Conservation (phyloP, 1,140 invertebrate species). For the Eubasilissa regina region DNA sequence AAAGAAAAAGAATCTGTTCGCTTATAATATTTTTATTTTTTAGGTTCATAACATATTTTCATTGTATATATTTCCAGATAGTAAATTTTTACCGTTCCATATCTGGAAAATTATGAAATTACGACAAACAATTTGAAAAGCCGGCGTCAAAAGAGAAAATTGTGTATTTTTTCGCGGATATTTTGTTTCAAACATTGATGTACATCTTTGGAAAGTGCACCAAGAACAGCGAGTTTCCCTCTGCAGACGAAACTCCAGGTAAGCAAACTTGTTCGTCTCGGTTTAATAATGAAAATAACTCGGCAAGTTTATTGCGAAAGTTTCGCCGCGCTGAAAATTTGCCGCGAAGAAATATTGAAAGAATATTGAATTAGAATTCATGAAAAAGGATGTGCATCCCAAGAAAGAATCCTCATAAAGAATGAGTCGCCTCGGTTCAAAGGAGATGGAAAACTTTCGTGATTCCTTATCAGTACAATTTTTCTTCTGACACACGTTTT, state of each 20-base stretch:
- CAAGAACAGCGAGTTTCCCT: background rate
- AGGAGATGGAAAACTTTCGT: background rate
- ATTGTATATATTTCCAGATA: too few relatives aligned
- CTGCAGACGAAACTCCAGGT: background rate
- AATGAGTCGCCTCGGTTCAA: background rate
- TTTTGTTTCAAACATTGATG: too few relatives aligned
- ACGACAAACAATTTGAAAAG: too few relatives aligned
- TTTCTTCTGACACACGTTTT: too few relatives aligned
- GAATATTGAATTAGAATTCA: slow-evolving; percentile 22
- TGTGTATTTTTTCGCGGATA: too few relatives aligned
- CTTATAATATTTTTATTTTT: too few relatives aligned
- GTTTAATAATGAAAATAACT: slow-evolving; percentile 35
- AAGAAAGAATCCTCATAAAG: slow-evolving; percentile 18
- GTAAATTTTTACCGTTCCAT: too few relatives aligned
- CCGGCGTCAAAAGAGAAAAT: too few relatives aligned
- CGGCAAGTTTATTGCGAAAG: slow-evolving; percentile 25
- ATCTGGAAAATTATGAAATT: too few relatives aligned
- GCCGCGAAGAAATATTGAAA: slow-evolving; percentile 6
- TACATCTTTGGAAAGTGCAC: too few relatives aligned
- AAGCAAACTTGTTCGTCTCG: slow-evolving; percentile 1
- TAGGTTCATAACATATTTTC: too few relatives aligned
- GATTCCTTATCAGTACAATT: background rate
- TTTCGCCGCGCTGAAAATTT: slow-evolving; percentile 25
- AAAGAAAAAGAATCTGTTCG: too few relatives aligned
- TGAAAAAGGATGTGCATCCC: slow-evolving; percentile 5